A percentile compares a stretch with the other conserved stretches of the same genome.
Conservation (phyloP, 2,113 vertebrate genomes). For the Alaudala cheleensis region DNA sequence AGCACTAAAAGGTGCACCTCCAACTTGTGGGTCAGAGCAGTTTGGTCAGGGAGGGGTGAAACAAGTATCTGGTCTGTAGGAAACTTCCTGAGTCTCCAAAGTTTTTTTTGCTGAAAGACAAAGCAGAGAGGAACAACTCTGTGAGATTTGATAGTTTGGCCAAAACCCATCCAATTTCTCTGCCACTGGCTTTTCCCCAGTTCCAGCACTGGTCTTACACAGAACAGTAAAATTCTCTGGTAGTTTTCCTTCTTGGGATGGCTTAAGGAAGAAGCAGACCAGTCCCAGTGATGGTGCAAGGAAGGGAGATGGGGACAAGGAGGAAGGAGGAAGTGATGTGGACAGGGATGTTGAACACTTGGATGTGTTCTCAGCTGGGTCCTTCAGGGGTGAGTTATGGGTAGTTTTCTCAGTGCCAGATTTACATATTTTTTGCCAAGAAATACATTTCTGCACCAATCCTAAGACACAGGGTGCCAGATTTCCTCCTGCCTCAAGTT, state of each 20-base stretch:
- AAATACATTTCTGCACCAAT: not conserved
- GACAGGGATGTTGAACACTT: not conserved
- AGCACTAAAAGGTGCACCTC: not conserved
- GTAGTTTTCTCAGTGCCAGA: not conserved
- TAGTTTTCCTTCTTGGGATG: not conserved
- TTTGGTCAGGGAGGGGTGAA: not conserved
- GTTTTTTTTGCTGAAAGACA: not conserved
- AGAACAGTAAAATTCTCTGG: not conserved
- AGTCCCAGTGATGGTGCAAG: not conserved
- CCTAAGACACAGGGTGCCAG: too few species aligned
- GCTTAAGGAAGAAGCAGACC: not conserved
- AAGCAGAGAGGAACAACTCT: accelerated
- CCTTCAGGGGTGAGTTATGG: not conserved
- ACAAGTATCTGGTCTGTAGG: not conserved
- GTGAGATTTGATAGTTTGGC: not conserved
- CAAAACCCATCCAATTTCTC: not conserved
- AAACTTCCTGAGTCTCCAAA: not conserved
- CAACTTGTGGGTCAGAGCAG: not conserved
- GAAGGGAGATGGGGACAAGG: not conserved
- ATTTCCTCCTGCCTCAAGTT: not conserved
- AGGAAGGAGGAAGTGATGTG: accelerated
- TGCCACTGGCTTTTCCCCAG: not conserved
- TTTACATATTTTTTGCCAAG: not conserved
- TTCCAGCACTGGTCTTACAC: accelerated
- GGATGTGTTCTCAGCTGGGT: not conserved